phyloP scores from a whole-genome alignment of 2,113 vertebrate species.

The Tretioscincus oriximinensis region DNA sequence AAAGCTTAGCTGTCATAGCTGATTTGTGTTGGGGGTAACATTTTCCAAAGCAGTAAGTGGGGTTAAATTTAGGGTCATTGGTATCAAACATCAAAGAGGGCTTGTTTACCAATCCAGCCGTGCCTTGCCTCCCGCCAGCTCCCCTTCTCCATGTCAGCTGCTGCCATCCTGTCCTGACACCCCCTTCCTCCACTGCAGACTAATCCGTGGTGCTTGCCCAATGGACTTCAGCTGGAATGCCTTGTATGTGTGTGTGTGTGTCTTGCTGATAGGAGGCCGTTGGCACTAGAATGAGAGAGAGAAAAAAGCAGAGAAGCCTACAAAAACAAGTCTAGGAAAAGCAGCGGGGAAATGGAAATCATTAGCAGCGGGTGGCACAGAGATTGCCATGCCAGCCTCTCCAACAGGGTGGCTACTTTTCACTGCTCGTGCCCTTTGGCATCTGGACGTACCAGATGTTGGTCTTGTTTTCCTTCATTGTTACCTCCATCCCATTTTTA shows the following conservation, averaged over 20 bases:
- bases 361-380: neutral
- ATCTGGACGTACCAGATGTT: neutral
- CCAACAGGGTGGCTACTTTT: neutral
- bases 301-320: neutral
- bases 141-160: constrained; percentile 5
- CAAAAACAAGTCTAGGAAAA: neutral
- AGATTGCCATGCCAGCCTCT: neutral
- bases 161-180: neutral
- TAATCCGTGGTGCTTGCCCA: neutral
- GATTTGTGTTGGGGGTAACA: constrained; percentile 60
- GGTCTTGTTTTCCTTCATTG: neutral
- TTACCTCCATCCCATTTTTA: neutral
- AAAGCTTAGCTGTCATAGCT: constrained; percentile 63
- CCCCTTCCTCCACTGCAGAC: neutral
- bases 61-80: constrained; percentile 76
- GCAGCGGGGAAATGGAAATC: neutral
- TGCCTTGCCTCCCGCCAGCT: neutral
- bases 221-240: neutral
- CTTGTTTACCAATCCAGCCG: constrained; percentile 19
- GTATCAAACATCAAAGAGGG: constrained; percentile 36
- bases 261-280: neutral
- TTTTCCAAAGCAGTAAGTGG: constrained; percentile 66
- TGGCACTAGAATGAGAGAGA: neutral
- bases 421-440: neutral
- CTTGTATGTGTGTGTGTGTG: neutral